A percentile compares a stretch with the other conserved stretches of the same genome.
phyloP scores from a whole-genome alignment of 2,888 invertebrate species.

The Chironomus tentans region DNA sequence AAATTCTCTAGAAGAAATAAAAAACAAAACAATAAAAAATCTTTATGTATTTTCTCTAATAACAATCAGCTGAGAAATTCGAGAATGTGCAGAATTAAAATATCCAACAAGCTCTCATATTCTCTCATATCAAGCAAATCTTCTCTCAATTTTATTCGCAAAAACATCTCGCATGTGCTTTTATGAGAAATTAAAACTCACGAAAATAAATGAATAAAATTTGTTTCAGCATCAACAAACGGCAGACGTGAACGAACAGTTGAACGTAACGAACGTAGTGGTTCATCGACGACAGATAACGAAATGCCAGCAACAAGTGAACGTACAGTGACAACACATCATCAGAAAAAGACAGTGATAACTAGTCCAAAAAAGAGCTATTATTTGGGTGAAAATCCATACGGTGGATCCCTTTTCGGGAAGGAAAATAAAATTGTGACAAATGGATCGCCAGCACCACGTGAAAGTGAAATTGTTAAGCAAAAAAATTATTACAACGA shows the following conservation, averaged over 20 bases:
- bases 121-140: background rate
- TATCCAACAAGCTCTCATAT: background rate
- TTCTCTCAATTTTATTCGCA: background rate
- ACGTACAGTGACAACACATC: slow-evolving; percentile 31
- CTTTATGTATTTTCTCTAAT: background rate
- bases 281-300: slow-evolving; percentile 34
- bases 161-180: background rate
- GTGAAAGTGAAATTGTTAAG: slow-evolving; percentile 26
- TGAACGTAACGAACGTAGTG: slow-evolving; percentile 30
- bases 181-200: background rate
- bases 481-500: slow-evolving; percentile 21
- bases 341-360: slow-evolving; percentile 30
- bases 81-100: background rate
- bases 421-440: slow-evolving; percentile 65
- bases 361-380: slow-evolving; percentile 62
- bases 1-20: background rate
- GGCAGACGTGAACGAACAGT: slow-evolving; percentile 31
- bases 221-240: slow-evolving; percentile 22
- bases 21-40: background rate
- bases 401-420: slow-evolving; percentile 65
- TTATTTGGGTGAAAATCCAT: slow-evolving; percentile 80
- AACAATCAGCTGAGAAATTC: background rate
- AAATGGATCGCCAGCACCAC: slow-evolving; percentile 28
- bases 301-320: slow-evolving; percentile 27
- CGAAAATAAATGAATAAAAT: background rate